Conservation (phyloP, 2,797 vertebrate genomes). For the Octomys mimax region DNA sequence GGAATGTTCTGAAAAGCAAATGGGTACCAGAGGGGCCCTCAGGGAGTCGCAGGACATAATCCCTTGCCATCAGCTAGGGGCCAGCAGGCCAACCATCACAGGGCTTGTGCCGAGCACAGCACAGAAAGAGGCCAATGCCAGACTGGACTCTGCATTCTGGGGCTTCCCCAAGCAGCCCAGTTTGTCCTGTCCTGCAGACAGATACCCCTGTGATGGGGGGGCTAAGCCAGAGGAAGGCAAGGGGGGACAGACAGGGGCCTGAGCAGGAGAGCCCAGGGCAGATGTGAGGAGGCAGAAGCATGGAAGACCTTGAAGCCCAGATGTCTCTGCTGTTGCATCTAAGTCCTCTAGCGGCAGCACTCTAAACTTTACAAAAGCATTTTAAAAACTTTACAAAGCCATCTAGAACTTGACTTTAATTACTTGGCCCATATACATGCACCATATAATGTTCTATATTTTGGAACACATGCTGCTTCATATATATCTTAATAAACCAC, state of each 20-base stretch:
- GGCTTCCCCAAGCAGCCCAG: accelerated
- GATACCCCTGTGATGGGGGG: background rate
- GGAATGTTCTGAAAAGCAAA: background rate
- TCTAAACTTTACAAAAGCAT: background rate
- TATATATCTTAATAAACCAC: background rate
- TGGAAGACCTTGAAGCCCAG: background rate
- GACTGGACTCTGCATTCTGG: accelerated
- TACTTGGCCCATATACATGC: background rate
- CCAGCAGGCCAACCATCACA: background rate
- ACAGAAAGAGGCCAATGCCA: accelerated
- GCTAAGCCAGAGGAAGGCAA: background rate
- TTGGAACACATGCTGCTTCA: background rate
- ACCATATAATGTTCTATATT: background rate
- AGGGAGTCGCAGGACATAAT: accelerated
- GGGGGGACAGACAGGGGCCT: background rate
- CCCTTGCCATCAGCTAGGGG: background rate
- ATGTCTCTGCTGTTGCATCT: background rate
- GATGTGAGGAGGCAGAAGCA: accelerated
- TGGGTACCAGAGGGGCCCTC: background rate
- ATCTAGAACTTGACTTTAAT: background rate
- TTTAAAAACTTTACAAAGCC: background rate
- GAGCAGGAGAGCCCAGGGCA: background rate
- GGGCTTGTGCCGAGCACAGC: background rate
- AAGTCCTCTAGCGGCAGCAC: background rate
- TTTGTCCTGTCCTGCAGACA: background rate